These are phyloP conservation scores for Oryzias dopingdopingensis DNA, from an alignment of 2,797 vertebrate genomes.

Conservation along the genomic window DNA sequence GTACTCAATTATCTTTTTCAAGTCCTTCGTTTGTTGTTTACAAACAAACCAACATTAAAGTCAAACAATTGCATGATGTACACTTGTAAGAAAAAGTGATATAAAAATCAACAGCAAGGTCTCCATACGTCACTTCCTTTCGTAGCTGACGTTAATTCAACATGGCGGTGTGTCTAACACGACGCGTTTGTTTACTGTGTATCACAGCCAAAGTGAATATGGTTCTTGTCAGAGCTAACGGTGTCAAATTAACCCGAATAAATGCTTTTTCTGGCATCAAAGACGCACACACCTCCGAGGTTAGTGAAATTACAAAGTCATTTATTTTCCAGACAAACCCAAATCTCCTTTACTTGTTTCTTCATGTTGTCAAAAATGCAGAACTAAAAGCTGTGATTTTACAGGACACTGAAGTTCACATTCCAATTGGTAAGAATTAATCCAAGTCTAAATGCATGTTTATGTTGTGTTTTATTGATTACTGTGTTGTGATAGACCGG, in stretches of 20 bases:
- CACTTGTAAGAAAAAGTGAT: not conserved
- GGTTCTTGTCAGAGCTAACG: not conserved
- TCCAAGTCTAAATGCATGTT: not conserved
- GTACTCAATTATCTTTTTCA: not conserved
- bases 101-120: not conserved
- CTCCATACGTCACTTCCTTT: not conserved
- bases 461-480: not conserved
- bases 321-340: not conserved
- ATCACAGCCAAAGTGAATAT: not conserved
- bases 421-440: slow-evolving; percentile 73
- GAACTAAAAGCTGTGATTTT: slow-evolving; percentile 8
- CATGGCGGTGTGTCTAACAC: slow-evolving; percentile 61
- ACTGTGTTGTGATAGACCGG: slow-evolving; percentile 73
- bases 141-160: slow-evolving; percentile 39
- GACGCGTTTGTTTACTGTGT: slow-evolving; percentile 30
- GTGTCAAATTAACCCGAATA: not conserved
- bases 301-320: slow-evolving; percentile 15
- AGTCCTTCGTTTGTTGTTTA: not conserved
- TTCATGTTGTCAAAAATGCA: not conserved
- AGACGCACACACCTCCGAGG: slow-evolving; percentile 36
- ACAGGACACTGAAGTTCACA: slow-evolving; percentile 53
- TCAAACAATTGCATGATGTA: no score
- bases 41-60: not conserved
- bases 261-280: slow-evolving; percentile 33
- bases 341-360: not conserved